Base-by-base conservation (phyloP, 2,797 vertebrate species). In the Passerculus sandwichensis region DNA sequence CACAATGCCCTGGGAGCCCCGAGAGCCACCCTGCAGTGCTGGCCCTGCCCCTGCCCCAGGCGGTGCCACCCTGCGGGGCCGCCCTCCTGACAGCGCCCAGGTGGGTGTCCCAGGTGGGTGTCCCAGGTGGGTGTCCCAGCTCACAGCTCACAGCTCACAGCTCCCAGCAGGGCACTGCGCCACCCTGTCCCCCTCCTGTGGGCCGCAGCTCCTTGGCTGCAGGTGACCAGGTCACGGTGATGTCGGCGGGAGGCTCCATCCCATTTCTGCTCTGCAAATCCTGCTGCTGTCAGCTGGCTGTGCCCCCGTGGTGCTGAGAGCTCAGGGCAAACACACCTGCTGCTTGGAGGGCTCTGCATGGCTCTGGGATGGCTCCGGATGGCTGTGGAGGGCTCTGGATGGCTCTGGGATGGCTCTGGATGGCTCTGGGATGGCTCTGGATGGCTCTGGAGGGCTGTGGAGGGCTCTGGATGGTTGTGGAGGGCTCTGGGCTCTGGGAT, bases 21-120 rank as follows among this genome's bases (percentile, higher is more conserved):
- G 53, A 1, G 6, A 1, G 5, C 45, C 6, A 2, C 17, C 9
- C 54, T 78, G 77, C 57, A 4, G 2, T 9, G 44, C 42, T 44
- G 42, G 42, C 42, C 42, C 42, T 19, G 18, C 42, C 42, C 18
- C 42, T 44, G 42, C 42, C 42, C 42, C 42, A 19, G 36, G 36
- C 8, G 1, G 26, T 3, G 29, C 61, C 9, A 0, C 13, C 0
- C 3, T 2, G 36, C n/a, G n/a, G n/a, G n/a, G n/a, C n/a, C n/a
- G n/a, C 36, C 36, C 36, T 36, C 36, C 36, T 36, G 36, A 36
- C 36, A 36, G 36, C 36, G 36, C 40, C 0, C 83, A 86, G 95
- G 96, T 96, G 57, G 21, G 96, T 66, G 62, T 44, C 14, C 50
- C 2, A 6, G 59, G n/a, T n/a, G n/a, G n/a, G n/a, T n/a, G n/a